Evolutionary conservation across 2,113 vertebrate genomes (phyloP).

Genomic region (Mesoclemmys tuberculata): DNA sequence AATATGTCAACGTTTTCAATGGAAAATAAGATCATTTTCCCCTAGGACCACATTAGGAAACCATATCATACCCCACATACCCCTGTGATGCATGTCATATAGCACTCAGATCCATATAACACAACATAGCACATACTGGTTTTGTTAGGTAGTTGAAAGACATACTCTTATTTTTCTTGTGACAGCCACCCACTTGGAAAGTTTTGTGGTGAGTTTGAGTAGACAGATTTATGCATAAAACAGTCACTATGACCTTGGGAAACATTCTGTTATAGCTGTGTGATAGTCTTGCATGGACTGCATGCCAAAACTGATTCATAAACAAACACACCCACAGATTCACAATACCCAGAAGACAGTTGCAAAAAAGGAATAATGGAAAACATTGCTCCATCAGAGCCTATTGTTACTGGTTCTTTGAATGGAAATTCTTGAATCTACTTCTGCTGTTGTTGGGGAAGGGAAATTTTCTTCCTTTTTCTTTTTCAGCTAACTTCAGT

Average conservation of each 20-base stretch:
- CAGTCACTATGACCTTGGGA: neutral
- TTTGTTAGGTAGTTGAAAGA: neutral
- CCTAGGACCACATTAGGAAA: too few relatives aligned
- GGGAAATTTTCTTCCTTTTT: neutral
- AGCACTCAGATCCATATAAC: neutral
- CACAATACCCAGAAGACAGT: accelerated
- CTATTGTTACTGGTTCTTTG: neutral
- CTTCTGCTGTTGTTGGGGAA: neutral
- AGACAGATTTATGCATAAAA: constrained; percentile 4
- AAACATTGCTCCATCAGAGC: neutral
- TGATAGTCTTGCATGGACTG: neutral
- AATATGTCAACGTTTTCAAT: neutral
- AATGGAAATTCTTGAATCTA: neutral
- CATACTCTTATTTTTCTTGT: neutral
- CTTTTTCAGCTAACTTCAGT: neutral
- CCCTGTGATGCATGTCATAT: neutral
- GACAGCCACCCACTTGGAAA: constrained; percentile 10
- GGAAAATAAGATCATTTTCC: neutral
- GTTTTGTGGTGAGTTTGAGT: neutral
- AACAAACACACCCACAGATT: neutral
- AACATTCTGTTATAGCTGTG: neutral
- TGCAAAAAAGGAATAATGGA: neutral
- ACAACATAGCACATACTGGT: neutral
- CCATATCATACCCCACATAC: too few relatives aligned
- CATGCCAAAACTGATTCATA: neutral